phyloP scores from a whole-genome alignment of 1,140 invertebrate genomes.

The Littorina saxatilis region DNA sequence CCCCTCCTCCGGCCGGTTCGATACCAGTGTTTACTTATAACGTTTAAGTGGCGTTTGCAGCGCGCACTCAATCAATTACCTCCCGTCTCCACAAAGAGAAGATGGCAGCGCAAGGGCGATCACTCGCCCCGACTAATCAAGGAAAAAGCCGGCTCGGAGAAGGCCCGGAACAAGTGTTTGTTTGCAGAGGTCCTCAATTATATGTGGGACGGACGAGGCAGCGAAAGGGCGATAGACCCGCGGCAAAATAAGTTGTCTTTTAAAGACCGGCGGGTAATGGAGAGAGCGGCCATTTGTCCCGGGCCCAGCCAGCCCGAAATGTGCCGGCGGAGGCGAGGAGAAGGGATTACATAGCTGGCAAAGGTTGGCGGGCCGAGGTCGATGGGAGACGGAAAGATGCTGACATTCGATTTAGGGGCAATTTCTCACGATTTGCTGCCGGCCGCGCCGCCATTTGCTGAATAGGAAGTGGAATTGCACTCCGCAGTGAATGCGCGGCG shows the following conservation, averaged over 20 bases:
- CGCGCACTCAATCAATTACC: conserved; percentile 44
- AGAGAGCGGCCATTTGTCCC: conserved; percentile 1
- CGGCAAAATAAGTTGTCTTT: conserved; percentile 50
- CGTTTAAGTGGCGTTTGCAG: conserved; percentile 48
- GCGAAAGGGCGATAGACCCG: conserved; percentile 22
- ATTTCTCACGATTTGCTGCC: conserved; percentile 40
- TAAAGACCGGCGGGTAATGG: conserved; percentile 40
- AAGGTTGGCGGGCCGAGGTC: conserved; percentile 11
- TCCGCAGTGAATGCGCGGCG: conserved; percentile 28
- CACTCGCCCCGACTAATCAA: conserved; percentile 44
- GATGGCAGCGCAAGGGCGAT: conserved; percentile 42
- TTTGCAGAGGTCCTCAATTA: conserved; percentile 50
- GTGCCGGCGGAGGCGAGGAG: conserved; percentile 1
- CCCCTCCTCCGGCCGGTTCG: not conserved
- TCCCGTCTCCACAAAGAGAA: conserved; percentile 40
- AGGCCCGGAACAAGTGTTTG: conserved; percentile 49
- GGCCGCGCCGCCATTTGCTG: conserved; percentile 41
- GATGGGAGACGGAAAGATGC: conserved; percentile 33
- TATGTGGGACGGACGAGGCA: conserved; percentile 28
- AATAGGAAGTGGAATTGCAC: conserved; percentile 38
- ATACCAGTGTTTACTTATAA: conserved; percentile 46
- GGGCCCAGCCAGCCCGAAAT: not conserved
- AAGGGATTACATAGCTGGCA: conserved; percentile 35
- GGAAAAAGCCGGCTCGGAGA: conserved; percentile 41
- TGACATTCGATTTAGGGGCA: conserved; percentile 42